A percentile compares a stretch with the other conserved stretches of the same genome.
Evolutionary conservation across 2,113 vertebrate species (phyloP).

Genomic region (Conger conger): DNA sequence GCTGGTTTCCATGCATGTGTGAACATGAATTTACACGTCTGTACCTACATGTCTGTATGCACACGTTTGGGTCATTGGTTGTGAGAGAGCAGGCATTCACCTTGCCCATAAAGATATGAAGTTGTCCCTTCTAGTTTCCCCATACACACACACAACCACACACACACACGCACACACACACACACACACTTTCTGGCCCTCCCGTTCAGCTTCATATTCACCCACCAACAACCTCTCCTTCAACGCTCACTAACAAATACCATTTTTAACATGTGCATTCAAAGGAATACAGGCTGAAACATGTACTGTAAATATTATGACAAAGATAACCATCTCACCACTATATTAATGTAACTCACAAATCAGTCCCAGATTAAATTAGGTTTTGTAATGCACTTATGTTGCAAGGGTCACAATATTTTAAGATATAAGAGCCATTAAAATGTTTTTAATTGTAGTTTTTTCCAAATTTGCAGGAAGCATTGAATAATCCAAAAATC

Average conservation of each 20-base stretch:
- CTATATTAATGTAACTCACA: no score
- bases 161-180: background rate
- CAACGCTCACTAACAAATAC: background rate
- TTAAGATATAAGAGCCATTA: background rate
- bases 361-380: no score
- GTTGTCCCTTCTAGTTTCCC: background rate
- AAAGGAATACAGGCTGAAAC: background rate
- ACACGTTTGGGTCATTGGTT: background rate
- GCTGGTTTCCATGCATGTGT: background rate
- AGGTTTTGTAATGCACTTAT: no score
- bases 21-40: background rate
- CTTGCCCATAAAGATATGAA: background rate
- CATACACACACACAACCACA: constrained; percentile 20
- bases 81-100: background rate
- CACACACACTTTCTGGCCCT: background rate
- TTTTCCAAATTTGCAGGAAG: background rate
- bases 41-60: no score
- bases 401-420: no score
- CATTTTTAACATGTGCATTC: background rate
- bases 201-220: no score
- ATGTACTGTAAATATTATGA: background rate
- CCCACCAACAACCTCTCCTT: no score
- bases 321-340: background rate
- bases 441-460: background rate
- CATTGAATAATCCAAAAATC: background rate